Evolutionary conservation across 1,140 invertebrate species (phyloP).

Genomic region (Stegodyphus mimosarum): DNA sequence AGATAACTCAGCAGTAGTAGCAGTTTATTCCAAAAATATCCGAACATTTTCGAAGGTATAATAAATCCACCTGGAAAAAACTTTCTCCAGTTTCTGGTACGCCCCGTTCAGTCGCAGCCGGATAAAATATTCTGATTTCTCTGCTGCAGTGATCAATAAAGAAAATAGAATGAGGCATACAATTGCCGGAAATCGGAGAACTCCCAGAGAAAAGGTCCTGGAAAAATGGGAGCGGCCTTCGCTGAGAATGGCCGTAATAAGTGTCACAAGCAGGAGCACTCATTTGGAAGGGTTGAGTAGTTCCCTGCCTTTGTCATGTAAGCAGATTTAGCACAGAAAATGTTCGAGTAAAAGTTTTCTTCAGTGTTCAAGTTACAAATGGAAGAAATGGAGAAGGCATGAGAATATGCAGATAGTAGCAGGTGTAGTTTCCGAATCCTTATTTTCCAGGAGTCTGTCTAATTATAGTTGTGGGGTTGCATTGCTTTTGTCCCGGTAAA

Average conservation of each 20-base stretch:
- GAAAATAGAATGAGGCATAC: constrained; percentile 4
- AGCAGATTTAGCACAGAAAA: constrained; percentile 15
- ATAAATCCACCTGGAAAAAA: constrained; percentile 20
- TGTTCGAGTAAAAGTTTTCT: background rate
- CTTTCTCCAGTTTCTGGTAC: background rate
- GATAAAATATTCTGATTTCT: constrained; percentile 27
- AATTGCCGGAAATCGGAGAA: constrained; percentile 28
- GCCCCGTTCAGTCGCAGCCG: background rate
- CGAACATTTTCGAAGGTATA: background rate
- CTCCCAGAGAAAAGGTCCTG: background rate
- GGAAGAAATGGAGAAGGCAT: background rate
- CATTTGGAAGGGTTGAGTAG: constrained; percentile 19
- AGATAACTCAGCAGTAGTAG: too few species aligned
- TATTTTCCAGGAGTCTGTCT: too few species aligned
- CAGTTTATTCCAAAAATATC: too few species aligned
- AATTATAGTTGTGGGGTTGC: too few species aligned
- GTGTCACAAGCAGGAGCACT: constrained; percentile 19
- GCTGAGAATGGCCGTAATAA: constrained; percentile 20
- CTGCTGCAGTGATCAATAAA: constrained; percentile 10
- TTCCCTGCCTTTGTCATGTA: constrained; percentile 20
- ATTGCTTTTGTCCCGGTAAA: too few species aligned
- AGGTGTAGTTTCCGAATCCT: too few species aligned
- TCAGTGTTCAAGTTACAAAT: constrained; percentile 13
- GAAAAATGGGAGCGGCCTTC: background rate
- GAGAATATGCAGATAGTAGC: too few species aligned